Evolutionary conservation across 2,113 vertebrate genomes (phyloP), one percentile per base, ranked within the genome.

Genomic region (Brevimyrus niger): DNA sequence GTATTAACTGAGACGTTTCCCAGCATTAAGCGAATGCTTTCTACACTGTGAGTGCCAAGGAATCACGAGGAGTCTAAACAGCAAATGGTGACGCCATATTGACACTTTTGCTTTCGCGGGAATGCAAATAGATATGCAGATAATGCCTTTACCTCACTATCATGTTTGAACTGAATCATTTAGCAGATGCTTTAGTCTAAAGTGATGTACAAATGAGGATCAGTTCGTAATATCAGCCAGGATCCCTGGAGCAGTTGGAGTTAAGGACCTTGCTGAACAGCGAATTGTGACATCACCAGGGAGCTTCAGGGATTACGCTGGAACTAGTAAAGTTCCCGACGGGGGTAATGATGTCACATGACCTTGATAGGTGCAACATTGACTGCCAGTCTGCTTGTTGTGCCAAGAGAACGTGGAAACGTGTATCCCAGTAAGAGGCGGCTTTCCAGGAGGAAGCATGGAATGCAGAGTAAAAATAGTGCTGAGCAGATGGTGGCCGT

Each of bases 401-500:
- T 47, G 84, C 58, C 61, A 38, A 76, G 15, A 76, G 83, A 47
- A 76, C 11, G 46, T 65, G 89, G 23, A 58, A 61, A 42, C 4
- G 42, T n/a, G 90, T 93, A 88, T 92, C 91, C 91, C 89, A 90
- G n/a, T 17, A 58, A 42, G 86, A 3, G 84, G 46, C n/a, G 61
- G 48, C 27, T 90, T 92, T 92, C 92, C 90, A 92, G 89, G 89
- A 89, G 53, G 83, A 23, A 48, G 55, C 82, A 23, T 19, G 89
- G 89, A 85, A 44, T 11, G 58, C 23, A 10, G 9, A 38, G 44
- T 88, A 80, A 88, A 88, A 82, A 82, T 51, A 31, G 92, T 87
- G 91, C 92, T 87, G 90, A 91, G 91, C 92, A 94, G 93, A 93
- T 93, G 93, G 93, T 91, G 87, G 87, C 82, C 61, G 89, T 89